Percentiles rank a stretch among this genome's conserved stretches.
phyloP scores from a whole-genome alignment of 2,797 vertebrate species.

The Notolabrus celidotus region DNA sequence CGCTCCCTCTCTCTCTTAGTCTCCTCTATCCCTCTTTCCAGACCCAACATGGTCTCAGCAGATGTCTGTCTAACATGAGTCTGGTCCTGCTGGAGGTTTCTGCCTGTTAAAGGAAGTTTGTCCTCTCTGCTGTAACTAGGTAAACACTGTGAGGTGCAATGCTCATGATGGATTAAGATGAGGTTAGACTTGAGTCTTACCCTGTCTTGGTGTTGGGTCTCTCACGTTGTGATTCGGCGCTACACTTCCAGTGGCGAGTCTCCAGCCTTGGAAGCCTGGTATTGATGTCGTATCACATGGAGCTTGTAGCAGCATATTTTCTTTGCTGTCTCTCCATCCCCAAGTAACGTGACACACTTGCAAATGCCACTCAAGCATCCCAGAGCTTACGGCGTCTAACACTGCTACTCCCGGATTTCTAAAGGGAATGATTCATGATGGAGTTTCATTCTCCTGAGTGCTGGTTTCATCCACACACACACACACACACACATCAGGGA shows the following conservation, averaged over 20 bases:
- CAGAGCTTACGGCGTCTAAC: conserved; percentile 23
- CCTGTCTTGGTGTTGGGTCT: too few species aligned
- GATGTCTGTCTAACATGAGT: too few species aligned
- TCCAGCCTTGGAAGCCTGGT: neutral
- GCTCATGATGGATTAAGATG: too few species aligned
- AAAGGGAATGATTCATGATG: conserved; percentile 63
- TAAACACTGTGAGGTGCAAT: too few species aligned
- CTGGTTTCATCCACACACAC: neutral
- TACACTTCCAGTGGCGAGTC: conserved; percentile 10
- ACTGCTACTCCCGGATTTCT: conserved; percentile 36
- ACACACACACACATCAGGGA: neutral
- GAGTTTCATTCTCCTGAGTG: conserved; percentile 28
- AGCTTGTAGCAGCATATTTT: neutral
- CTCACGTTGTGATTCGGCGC: too few species aligned
- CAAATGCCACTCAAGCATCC: conserved; percentile 41
- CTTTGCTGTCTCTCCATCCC: conserved; percentile 34
- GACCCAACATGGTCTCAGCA: too few species aligned
- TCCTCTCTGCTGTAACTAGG: too few species aligned
- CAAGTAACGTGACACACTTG: conserved; percentile 59
- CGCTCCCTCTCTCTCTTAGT: too few species aligned
- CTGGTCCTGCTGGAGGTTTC: too few species aligned
- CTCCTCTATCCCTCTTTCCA: too few species aligned
- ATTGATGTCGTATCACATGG: neutral
- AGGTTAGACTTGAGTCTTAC: too few species aligned
- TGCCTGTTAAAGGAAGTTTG: too few species aligned